Conservation (phyloP, 2,888 invertebrate species). For the Hydraecia micacea region DNA sequence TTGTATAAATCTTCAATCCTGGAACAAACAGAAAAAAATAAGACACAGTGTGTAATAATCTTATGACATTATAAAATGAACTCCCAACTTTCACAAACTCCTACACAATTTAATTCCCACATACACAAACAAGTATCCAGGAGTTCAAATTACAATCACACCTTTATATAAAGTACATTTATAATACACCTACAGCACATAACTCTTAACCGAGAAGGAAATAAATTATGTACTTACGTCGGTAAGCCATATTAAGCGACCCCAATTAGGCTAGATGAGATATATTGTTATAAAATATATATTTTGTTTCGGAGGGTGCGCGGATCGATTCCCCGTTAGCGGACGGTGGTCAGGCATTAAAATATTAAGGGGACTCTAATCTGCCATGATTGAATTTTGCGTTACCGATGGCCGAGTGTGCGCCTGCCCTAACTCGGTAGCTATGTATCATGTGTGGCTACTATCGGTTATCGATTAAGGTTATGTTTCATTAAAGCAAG, state of each 20-base stretch:
- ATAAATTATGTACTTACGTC: slow-evolving; percentile 90
- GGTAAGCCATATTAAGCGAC: slow-evolving; percentile 90
- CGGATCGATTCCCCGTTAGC: slow-evolving; percentile 86
- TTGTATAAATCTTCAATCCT: neutral
- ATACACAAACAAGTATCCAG: slow-evolving; percentile 60
- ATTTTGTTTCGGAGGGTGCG: slow-evolving; percentile 81
- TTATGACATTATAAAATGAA: slow-evolving; percentile 4
- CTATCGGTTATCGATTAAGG: slow-evolving; percentile 66
- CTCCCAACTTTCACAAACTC: slow-evolving; percentile 15
- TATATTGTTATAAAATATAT: slow-evolving; percentile 86
- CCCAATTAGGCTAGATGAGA: slow-evolving; percentile 89
- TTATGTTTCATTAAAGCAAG: neutral
- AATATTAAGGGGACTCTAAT: slow-evolving; percentile 89
- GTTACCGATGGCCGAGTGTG: slow-evolving; percentile 79
- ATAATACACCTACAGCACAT: slow-evolving; percentile 74
- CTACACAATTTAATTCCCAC: slow-evolving; percentile 36
- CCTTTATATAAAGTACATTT: slow-evolving; percentile 71
- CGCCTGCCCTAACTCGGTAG: slow-evolving; percentile 78
- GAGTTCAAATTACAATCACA: slow-evolving; percentile 71
- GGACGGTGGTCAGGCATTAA: slow-evolving; percentile 89
- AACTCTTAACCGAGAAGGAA: slow-evolving; percentile 82
- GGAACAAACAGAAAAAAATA: neutral
- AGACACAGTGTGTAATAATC: neutral
- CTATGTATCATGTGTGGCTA: slow-evolving; percentile 75
- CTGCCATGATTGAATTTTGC: slow-evolving; percentile 90